Conservation (phyloP, 37 sponge, comb jelly and placozoan species). For the Chondrilla cf. caribensis region DNA sequence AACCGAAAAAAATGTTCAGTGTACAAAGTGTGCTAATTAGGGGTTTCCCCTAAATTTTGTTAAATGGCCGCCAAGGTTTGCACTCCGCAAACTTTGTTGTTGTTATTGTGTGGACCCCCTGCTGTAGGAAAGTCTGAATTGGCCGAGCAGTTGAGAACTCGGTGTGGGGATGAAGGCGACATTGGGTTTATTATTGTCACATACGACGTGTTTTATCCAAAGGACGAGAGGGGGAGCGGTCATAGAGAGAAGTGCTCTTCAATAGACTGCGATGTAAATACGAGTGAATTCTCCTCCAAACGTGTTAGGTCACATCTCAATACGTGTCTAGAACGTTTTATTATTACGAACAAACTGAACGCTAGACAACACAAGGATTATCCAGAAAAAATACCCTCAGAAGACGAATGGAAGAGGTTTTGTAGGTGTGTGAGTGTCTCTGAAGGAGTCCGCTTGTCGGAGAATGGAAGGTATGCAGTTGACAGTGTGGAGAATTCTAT, state of each 20-base stretch:
- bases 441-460: too few relatives aligned
- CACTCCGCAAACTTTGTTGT: constrained; percentile 4
- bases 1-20: too few relatives aligned
- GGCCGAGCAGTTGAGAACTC: neutral
- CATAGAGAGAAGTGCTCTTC: too few relatives aligned
- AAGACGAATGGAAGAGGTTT: neutral
- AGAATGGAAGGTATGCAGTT: constrained; percentile 25
- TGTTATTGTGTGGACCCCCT: constrained; percentile 69
- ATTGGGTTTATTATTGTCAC: constrained; percentile 29
- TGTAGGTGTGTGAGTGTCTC: too few relatives aligned
- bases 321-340: too few relatives aligned
- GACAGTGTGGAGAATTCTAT: too few relatives aligned
- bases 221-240: constrained; percentile 23
- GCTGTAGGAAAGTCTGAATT: constrained; percentile 65
- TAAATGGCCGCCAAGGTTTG: neutral
- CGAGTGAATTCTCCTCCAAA: too few relatives aligned
- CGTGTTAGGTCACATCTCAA: too few relatives aligned
- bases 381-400: neutral
- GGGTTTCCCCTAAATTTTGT: neutral
- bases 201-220: constrained; percentile 62
- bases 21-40: too few relatives aligned
- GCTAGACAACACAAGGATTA: too few relatives aligned
- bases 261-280: too few relatives aligned
- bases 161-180: neutral
- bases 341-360: too few relatives aligned